phyloP scores from a whole-genome alignment of 2,113 vertebrate species.

The Dinomys branickii region DNA sequence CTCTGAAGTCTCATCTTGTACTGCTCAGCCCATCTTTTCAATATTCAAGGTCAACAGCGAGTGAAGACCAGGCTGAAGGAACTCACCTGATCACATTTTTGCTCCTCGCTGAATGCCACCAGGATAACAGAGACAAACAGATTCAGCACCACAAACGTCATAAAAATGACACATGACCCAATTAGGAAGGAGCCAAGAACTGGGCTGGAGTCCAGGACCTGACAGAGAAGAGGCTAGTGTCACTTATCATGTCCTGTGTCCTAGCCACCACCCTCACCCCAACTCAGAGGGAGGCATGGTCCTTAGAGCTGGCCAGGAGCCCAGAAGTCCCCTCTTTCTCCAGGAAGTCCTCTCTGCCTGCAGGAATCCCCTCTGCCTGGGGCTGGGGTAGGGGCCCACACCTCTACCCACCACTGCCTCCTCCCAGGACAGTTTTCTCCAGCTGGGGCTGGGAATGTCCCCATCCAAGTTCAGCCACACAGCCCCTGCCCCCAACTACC shows the following conservation, averaged over 20 bases:
- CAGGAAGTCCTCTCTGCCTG: too few species aligned
- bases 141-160: conserved; percentile 98
- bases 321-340: too few species aligned
- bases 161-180: conserved; percentile 96
- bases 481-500: not conserved
- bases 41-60: not conserved
- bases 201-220: conserved; percentile 93
- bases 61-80: not conserved
- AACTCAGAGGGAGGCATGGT: not conserved
- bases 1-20: not conserved
- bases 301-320: not conserved
- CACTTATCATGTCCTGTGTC: not conserved
- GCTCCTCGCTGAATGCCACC: conserved; percentile 96
- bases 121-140: conserved; percentile 97
- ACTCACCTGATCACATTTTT: conserved; percentile 93
- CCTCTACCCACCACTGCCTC: not conserved
- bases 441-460: not conserved
- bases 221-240: conserved; percentile 7
- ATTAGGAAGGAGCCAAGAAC: conserved; percentile 94
- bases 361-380: not conserved
- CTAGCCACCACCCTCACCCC: not conserved
- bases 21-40: not conserved
- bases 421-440: not conserved
- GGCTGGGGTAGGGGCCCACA: too few species aligned
- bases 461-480: not conserved